Evolutionary conservation across 1,140 invertebrate species (phyloP).

Genomic region (Belonocnema kinseyi): DNA sequence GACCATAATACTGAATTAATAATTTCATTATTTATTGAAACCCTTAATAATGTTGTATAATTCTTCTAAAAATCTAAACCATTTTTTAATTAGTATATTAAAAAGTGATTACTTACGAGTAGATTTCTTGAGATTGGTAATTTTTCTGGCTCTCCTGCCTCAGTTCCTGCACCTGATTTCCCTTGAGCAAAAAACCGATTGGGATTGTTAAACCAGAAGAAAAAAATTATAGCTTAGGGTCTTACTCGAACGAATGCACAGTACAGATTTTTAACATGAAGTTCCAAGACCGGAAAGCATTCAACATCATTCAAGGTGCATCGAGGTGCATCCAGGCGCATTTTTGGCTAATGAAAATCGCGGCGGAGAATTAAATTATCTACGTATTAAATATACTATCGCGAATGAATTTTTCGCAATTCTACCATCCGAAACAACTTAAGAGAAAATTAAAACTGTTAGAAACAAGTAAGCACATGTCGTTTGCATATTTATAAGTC

Average conservation of each 20-base stretch:
- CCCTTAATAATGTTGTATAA: too few species aligned
- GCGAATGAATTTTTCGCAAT: constrained; percentile 36
- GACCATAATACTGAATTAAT: too few species aligned
- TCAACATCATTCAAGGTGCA: constrained; percentile 47
- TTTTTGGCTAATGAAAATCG: constrained; percentile 53
- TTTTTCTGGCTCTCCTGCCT: constrained; percentile 64
- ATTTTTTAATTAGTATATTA: background rate
- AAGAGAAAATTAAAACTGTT: constrained; percentile 26
- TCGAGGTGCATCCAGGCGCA: constrained; percentile 57
- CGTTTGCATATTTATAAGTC: constrained; percentile 19
- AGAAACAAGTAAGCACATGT: background rate
- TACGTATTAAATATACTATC: constrained; percentile 40
- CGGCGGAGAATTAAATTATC: constrained; percentile 46
- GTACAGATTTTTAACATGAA: constrained; percentile 39
- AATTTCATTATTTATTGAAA: too few species aligned
- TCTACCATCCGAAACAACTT: constrained; percentile 48
- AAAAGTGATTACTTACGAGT: constrained; percentile 61
- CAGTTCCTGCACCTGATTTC: constrained; percentile 63
- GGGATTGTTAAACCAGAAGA: background rate
- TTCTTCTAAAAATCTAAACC: too few species aligned
- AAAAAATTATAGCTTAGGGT: constrained; percentile 11
- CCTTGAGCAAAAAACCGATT: constrained; percentile 55
- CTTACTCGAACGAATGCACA: constrained; percentile 20
- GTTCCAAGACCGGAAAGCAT: constrained; percentile 43
- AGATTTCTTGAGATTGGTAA: constrained; percentile 62